phyloP scores from a whole-genome alignment of 2,113 vertebrate genomes.

The Falco punctatus region DNA sequence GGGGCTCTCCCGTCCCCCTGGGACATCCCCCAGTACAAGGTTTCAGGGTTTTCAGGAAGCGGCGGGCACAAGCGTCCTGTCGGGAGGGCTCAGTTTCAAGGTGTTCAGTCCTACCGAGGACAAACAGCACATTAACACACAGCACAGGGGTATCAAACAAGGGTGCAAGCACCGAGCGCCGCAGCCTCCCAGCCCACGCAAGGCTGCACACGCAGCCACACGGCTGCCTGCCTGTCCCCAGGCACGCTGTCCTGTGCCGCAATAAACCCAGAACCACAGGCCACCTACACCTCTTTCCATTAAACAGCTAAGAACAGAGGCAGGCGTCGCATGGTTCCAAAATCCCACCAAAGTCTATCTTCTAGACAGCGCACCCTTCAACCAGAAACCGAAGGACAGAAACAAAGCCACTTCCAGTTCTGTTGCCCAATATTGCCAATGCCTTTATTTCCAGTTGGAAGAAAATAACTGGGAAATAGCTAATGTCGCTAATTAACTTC shows the following conservation, averaged over 20 bases:
- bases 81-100: background rate
- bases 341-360: fast-evolving
- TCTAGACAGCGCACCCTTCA: background rate
- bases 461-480: background rate
- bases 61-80: background rate
- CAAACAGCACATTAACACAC: background rate
- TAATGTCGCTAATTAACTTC: background rate
- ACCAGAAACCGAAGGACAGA: background rate
- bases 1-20: background rate
- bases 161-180: background rate
- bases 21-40: background rate
- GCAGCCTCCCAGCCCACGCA: background rate
- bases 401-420: background rate
- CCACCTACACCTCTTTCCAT: background rate
- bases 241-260: background rate
- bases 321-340: background rate
- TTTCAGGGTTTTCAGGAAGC: background rate
- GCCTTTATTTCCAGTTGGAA: background rate
- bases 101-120: background rate
- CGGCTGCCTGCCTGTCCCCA: background rate
- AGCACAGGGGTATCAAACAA: background rate
- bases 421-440: background rate
- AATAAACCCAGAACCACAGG: background rate
- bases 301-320: background rate
- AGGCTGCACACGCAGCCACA: background rate